Evolutionary conservation across 1,140 invertebrate species (phyloP), one percentile per base, ranked within the genome.

Genomic region (Nebria ingens): DNA sequence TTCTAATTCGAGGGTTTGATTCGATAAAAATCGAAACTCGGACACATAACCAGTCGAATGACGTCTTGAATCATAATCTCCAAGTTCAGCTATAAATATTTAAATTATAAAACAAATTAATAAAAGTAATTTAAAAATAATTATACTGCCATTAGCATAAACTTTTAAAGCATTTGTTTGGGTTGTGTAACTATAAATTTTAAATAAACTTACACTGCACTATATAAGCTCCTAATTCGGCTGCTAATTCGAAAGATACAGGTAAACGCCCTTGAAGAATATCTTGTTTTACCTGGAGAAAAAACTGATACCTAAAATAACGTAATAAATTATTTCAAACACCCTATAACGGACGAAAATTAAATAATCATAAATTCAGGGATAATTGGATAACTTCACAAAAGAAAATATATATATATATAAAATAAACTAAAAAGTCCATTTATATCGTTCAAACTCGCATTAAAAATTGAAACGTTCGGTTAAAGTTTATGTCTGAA

Each of bases 281-380:
- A 69, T 97, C 93, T 76, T 94, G 89, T 72, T 96, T 95, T 61
- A 97, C 80, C 80, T 97, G 94, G 45, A 97, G 79, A 69, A 94
- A 96, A 72, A 96, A 89, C 75, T 96, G 91, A 76, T 96, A 97
- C 78, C 94, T 97, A 75, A 71, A 73, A 64, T n/a, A n/a, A n/a
- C n/a, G n/a, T n/a, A n/a, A n/a, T n/a, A n/a, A n/a, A n/a, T n/a
- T n/a, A n/a, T n/a, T n/a, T n/a, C n/a, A n/a, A n/a, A n/a, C n/a
- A n/a, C n/a, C n/a, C n/a, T n/a, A n/a, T n/a, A n/a, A n/a, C n/a
- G n/a, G n/a, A n/a, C n/a, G n/a, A n/a, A n/a, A n/a, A n/a, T n/a
- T n/a, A n/a, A n/a, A n/a, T n/a, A n/a, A n/a, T n/a, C n/a, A n/a
- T n/a, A n/a, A n/a, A n/a, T n/a, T n/a, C n/a, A n/a, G n/a, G n/a